phyloP scores from a whole-genome alignment of 35 echinoderm and acorn worm species.

The Diadema setosum region DNA sequence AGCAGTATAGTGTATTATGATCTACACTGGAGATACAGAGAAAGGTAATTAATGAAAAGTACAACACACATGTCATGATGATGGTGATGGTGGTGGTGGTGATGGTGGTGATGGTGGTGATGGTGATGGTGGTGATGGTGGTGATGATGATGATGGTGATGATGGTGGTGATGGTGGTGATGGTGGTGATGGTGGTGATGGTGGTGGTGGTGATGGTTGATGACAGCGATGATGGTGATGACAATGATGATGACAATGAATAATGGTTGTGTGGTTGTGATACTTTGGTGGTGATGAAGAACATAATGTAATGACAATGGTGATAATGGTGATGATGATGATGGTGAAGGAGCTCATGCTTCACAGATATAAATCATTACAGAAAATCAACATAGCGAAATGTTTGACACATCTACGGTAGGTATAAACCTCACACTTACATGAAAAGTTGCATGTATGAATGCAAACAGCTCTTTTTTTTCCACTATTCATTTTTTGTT shows the following conservation, averaged over 20 bases:
- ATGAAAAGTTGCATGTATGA: too few relatives aligned
- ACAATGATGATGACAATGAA: not conserved
- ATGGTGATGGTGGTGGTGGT: not conserved
- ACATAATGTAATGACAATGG: not conserved
- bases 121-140: not conserved
- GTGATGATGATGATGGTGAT: not conserved
- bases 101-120: not conserved
- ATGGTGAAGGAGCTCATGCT: not conserved
- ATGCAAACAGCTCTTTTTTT: too few relatives aligned
- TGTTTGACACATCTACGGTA: too few relatives aligned
- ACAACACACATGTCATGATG: not conserved
- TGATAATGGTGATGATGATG: not conserved
- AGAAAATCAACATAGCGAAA: too few relatives aligned
- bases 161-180: not conserved
- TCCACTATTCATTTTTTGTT: too few relatives aligned
- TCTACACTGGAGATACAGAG: not conserved
- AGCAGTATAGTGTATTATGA: slow-evolving; percentile 4
- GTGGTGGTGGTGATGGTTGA: not conserved
- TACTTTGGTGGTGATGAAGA: not conserved
- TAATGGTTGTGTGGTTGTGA: not conserved
- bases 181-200: not conserved
- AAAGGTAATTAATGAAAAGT: too few relatives aligned
- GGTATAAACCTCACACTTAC: too few relatives aligned
- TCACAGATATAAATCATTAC: too few relatives aligned
- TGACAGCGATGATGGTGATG: not conserved